A percentile compares a stretch with the other conserved stretches of the same genome.
These are phyloP conservation scores for Perdita meconis DNA, from an alignment of 2,888 invertebrate species.

Conservation along the genomic window DNA sequence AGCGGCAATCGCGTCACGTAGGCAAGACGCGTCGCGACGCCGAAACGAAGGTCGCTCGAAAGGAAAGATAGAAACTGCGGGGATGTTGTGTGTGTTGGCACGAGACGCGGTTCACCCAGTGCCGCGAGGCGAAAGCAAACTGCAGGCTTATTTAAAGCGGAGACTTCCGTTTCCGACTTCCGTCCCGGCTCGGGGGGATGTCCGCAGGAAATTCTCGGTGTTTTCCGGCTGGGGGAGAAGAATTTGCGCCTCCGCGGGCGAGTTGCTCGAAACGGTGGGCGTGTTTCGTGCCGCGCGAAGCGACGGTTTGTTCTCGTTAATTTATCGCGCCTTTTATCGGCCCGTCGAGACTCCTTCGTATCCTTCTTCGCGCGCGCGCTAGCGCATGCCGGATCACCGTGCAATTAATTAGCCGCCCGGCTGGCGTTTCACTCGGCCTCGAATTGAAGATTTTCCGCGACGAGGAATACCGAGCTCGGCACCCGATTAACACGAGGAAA, in stretches of 20 bases:
- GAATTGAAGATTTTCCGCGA: too few relatives aligned
- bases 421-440: neutral
- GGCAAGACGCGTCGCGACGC: neutral
- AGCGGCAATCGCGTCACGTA: neutral
- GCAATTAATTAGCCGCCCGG: slow-evolving; percentile 23
- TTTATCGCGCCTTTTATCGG: neutral
- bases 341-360: neutral
- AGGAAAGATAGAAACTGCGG: neutral
- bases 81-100: slow-evolving; percentile 29
- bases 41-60: neutral
- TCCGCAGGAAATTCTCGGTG: slow-evolving; percentile 48
- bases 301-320: neutral
- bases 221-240: slow-evolving; percentile 19
- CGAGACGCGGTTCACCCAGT: slow-evolving; percentile 25
- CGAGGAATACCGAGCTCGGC: slow-evolving; percentile 19
- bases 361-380: slow-evolving; percentile 4
- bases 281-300: neutral
- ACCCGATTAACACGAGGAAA: slow-evolving; percentile 42
- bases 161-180: slow-evolving; percentile 49
- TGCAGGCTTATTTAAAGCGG: slow-evolving; percentile 60
- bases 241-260: neutral
- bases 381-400: neutral
- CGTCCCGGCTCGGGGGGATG: slow-evolving; percentile 21
- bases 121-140: slow-evolving; percentile 40
- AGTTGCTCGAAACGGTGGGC: neutral